Conservation (phyloP, 2,888 invertebrate genomes). For the Conistra vaccinii region DNA sequence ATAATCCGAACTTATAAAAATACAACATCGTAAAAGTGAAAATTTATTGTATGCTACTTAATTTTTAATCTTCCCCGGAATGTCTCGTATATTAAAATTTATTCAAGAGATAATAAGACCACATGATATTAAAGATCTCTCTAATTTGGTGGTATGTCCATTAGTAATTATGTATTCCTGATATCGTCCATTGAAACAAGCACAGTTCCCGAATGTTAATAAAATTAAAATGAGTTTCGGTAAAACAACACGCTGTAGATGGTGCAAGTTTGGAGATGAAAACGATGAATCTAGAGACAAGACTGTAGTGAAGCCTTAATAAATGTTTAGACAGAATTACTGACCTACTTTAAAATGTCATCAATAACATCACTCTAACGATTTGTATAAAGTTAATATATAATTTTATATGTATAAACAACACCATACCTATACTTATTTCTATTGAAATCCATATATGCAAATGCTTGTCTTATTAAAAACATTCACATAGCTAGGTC, state of each 20-base stretch:
- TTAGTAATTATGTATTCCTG: constrained; percentile 78
- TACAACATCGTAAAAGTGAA: constrained; percentile 61
- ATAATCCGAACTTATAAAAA: constrained; percentile 50
- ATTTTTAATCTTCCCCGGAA: constrained; percentile 69
- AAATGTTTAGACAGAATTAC: background rate
- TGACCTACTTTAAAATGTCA: background rate
- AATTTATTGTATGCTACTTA: constrained; percentile 74
- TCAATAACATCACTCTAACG: background rate
- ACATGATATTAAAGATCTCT: constrained; percentile 68
- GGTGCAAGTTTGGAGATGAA: constrained; percentile 61
- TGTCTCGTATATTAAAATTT: constrained; percentile 67
- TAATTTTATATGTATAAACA: background rate
- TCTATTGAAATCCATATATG: background rate
- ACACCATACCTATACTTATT: background rate
- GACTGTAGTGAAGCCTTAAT: background rate
- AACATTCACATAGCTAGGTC: background rate
- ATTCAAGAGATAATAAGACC: constrained; percentile 70
- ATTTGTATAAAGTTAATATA: background rate
- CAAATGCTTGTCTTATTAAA: background rate
- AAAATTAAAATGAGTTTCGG: constrained; percentile 77
- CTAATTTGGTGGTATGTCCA: constrained; percentile 77
- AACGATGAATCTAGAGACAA: constrained; percentile 20
- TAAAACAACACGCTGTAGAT: constrained; percentile 68
- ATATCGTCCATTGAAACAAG: constrained; percentile 73
- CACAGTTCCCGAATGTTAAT: constrained; percentile 75